phyloP scores from a whole-genome alignment of 2,888 invertebrate species.

The Lasioglossum pauxillum region DNA sequence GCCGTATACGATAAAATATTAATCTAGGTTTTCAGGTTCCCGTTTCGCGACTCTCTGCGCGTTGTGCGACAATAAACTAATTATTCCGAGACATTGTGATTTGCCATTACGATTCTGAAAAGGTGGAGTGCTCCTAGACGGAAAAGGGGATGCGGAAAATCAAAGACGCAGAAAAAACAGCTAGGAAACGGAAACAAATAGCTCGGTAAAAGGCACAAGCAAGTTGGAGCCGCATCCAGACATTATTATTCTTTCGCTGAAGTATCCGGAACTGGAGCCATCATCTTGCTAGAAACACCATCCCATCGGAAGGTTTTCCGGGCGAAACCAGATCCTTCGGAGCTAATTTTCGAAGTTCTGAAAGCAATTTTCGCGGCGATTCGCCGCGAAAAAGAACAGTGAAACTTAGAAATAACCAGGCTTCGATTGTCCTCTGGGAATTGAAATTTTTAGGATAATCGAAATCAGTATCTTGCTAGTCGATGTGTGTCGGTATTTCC shows the following conservation, averaged over 20 bases:
- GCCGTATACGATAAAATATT: not conserved
- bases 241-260: conserved; percentile 32
- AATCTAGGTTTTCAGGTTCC: not conserved
- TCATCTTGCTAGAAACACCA: not conserved
- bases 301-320: conserved; percentile 2
- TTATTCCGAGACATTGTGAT: not conserved
- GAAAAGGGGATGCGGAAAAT: not conserved
- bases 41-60: not conserved
- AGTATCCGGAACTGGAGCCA: conserved; percentile 4
- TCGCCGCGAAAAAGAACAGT: not conserved
- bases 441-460: not conserved
- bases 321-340: not conserved
- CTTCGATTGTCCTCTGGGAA: not conserved
- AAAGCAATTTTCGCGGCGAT: not conserved
- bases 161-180: not conserved
- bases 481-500: not conserved
- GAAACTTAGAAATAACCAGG: not conserved
- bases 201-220: conserved; percentile 7
- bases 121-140: not conserved
- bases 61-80: not conserved
- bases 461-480: not conserved
- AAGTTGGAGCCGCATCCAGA: conserved; percentile 14
- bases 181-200: conserved; percentile 34
- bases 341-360: conserved; percentile 7
- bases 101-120: not conserved